Conservation (phyloP, 23 tunicate species). For the Pegea sp. region DNA sequence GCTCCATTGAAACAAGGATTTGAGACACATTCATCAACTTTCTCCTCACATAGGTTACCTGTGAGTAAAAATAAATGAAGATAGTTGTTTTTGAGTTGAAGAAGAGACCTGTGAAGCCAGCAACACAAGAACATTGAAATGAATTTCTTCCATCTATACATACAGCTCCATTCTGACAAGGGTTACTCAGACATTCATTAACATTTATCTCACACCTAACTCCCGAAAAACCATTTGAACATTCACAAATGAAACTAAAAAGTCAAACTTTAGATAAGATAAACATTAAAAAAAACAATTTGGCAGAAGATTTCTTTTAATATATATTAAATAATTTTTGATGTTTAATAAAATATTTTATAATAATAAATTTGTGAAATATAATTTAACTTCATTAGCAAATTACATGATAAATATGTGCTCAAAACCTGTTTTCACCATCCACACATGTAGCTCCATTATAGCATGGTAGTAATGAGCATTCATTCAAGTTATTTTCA, state of each 20-base stretch:
- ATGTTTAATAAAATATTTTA: not conserved
- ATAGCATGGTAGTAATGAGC: conserved; percentile 5
- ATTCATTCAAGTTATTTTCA: conserved; percentile 4
- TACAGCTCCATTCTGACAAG: conserved; percentile 5
- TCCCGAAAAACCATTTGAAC: conserved; percentile 7
- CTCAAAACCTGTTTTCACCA: conserved; percentile 2
- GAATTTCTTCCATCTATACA: conserved; percentile 9
- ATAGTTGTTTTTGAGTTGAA: not conserved
- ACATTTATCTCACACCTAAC: conserved; percentile 6
- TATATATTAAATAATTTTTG: not conserved
- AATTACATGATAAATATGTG: not conserved
- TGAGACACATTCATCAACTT: not conserved
- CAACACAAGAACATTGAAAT: conserved; percentile 2
- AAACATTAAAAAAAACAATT: not conserved
- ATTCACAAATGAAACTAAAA: conserved; percentile 8
- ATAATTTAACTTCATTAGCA: no score
- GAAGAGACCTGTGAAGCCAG: conserved; percentile 4
- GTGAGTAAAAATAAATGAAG: not conserved
- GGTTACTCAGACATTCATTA: conserved; percentile 5
- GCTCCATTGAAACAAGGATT: conserved; percentile 8
- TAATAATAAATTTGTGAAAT: no score
- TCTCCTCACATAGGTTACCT: conserved; percentile 4
- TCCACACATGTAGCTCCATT: conserved; percentile 11
- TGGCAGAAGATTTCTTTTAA: not conserved
- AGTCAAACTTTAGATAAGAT: not conserved